Evolutionary conservation across 1,140 invertebrate genomes (phyloP), one percentile per base, ranked within the genome.

Genomic region (Temnothorax longispinosus): DNA sequence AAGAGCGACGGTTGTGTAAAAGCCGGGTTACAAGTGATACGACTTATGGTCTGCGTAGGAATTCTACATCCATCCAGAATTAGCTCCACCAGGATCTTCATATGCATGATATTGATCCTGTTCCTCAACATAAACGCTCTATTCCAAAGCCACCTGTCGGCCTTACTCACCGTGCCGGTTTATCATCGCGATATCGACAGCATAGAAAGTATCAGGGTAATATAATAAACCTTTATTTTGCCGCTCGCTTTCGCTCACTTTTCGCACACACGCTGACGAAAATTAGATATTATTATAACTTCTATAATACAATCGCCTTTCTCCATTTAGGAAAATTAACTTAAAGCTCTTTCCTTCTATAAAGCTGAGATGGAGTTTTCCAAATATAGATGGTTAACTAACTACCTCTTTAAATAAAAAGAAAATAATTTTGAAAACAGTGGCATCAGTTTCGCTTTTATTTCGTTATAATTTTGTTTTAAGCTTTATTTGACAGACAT

Each of bases 161-260:
- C 87, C 2, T 10, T 90, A 6, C 52, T 90, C 1, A 90, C 72
- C 0, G n/a, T 84, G 1, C 89, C 89, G 0, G 58, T 78, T 0
- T 74, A 44, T n/a, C n/a, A 56, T 13, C 50, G 58, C 0, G 74
- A 88, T 2, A 82, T 90, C 13, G 52, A 64, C 11, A 88, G 52
- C 7, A 4, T 60, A 5, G 41, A 75, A n/a, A 58, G 56, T 60
- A 64, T 90, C 11, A 88, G 86, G 82, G 89, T 90, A 80, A 60
- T 2, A 60, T 2, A 18, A 27, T 15, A 44, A 64, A 21, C 3
- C 27, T 15, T 38, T 21, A n/a, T 47, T 38, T 76, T 13, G 15
- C 15, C 11, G 5, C 47, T 41, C 15, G 3, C 8, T 27, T 44
- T 67, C 2, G 6, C 13, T 3, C 32, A 5, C 7, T 64, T 64